Conservation (phyloP, 2,113 vertebrate species). For the Taxidea taxus region DNA sequence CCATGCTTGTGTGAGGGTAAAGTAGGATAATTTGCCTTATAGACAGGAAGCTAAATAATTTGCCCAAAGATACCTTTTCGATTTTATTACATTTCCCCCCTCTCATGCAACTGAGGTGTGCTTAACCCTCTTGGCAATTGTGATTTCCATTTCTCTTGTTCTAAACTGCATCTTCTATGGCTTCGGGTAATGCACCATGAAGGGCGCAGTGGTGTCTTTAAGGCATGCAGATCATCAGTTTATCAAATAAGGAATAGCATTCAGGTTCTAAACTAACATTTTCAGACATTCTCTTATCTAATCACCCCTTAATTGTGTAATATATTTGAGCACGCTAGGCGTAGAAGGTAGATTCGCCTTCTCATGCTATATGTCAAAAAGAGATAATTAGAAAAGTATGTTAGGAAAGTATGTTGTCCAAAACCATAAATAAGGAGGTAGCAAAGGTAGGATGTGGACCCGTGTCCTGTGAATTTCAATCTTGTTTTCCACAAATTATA, state of each 20-base stretch:
- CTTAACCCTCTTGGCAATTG: not conserved
- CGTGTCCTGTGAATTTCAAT: not conserved
- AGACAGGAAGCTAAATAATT: not conserved
- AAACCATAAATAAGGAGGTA: not conserved
- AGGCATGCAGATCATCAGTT: too few relatives aligned
- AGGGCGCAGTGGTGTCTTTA: not conserved
- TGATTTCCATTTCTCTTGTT: not conserved
- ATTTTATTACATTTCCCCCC: too few relatives aligned
- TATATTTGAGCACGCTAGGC: not conserved
- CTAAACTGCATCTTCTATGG: accelerated
- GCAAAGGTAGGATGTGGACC: not conserved
- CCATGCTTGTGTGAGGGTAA: not conserved
- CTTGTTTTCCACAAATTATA: not conserved
- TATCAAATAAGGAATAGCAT: not conserved
- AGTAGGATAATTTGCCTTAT: not conserved
- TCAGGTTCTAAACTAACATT: not conserved
- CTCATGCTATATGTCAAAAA: accelerated
- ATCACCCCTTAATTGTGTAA: too few relatives aligned
- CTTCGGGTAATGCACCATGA: accelerated
- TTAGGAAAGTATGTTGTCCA: not conserved
- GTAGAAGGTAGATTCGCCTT: not conserved
- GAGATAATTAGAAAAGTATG: not conserved
- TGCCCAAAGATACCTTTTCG: not conserved
- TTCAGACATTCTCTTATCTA: not conserved
- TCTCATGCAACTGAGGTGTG: not conserved